Base-by-base conservation (phyloP, 2,113 vertebrate genomes). In the Anser cygnoides region DNA sequence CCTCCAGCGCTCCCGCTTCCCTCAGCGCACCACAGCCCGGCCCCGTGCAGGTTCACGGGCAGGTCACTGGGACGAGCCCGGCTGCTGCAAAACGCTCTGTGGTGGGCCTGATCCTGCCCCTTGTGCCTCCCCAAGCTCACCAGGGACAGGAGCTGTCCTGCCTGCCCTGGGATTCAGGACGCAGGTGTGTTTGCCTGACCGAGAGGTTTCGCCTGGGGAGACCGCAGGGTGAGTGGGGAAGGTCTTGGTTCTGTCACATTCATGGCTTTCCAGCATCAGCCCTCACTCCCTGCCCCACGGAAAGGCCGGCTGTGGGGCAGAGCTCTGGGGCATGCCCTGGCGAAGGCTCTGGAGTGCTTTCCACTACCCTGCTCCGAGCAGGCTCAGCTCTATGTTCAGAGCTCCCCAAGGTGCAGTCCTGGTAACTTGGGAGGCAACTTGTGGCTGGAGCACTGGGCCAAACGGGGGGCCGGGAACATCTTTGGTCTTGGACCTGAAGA, bases 381-480 rank as follows among this genome's bases (percentile, higher is more conserved):
- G 55, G 46, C 13, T 70, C 31, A 33, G 63, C 49, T 28, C 18
- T 9, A 20, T 35, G 29, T 26, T 61, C 31, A 19, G 8, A 57
- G 26, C 55, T 63, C 11, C 22, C 3, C 0, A 1, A 22, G 28
- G 43, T 44, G 37, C 43, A 39, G 37, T 7, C 11, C 57, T 21
- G 11, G 57, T 29, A 15, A 9, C 26, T 2, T 8, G 61, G 55
- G 10, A 41, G 41, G 43, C 1, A 11, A 18, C 5, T 3, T 0
- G 2, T 0, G 9, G n/a, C 66, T 41, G 33, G 59, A 61, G 52
- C 54, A 72, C 65, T 54, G 58, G 58, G 13, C 20, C 7, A 14
- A 55, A 46, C 1, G 0, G 20, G 5, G 5, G 31, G 4, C 29
- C n/a, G 43, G 3, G 0, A 12, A 33, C 13, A 26, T n/a, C 9